Conservation (phyloP, 2,888 invertebrate species). For the Acrobasis consociella region DNA sequence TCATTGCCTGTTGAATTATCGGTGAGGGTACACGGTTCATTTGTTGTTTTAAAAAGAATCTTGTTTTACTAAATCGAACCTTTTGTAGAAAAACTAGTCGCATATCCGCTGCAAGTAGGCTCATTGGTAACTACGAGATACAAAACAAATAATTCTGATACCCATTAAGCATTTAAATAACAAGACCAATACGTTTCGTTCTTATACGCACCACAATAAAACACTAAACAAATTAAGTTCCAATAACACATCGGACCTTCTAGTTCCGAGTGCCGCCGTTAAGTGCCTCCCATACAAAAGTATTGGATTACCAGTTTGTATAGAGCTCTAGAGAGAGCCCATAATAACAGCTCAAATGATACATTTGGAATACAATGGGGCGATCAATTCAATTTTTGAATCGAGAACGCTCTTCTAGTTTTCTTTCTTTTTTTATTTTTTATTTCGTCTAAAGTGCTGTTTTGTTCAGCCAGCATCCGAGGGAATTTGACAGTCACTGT, state of each 20-base stretch:
- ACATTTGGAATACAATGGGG: conserved; percentile 83
- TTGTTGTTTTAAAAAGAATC: conserved; percentile 1
- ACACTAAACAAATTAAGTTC: conserved; percentile 60
- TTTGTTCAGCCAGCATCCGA: conserved; percentile 80
- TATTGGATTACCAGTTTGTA: conserved; percentile 81
- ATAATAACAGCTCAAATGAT: conserved; percentile 83
- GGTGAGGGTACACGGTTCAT: conserved; percentile 1
- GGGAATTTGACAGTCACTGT: conserved; percentile 81
- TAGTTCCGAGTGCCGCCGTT: conserved; percentile 58
- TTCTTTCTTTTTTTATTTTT: conserved; percentile 60
- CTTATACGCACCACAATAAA: conserved; percentile 39
- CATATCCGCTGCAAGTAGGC: conserved; percentile 6
- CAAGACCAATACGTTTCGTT: conserved; percentile 18
- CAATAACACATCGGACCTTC: conserved; percentile 63
- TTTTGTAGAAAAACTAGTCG: neutral
- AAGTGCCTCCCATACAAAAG: conserved; percentile 82
- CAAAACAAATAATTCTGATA: conserved; percentile 20
- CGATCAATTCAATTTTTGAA: conserved; percentile 83
- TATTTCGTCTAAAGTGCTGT: conserved; percentile 80
- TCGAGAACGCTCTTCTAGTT: conserved; percentile 82
- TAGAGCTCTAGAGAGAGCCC: conserved; percentile 76
- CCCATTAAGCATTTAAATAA: conserved; percentile 21
- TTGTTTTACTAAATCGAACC: neutral
- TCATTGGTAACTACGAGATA: conserved; percentile 6
- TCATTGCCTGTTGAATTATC: conserved; percentile 36